These are phyloP conservation scores for Suillia variegata DNA, from an alignment of 2,888 invertebrate species.

Conservation along the genomic window DNA sequence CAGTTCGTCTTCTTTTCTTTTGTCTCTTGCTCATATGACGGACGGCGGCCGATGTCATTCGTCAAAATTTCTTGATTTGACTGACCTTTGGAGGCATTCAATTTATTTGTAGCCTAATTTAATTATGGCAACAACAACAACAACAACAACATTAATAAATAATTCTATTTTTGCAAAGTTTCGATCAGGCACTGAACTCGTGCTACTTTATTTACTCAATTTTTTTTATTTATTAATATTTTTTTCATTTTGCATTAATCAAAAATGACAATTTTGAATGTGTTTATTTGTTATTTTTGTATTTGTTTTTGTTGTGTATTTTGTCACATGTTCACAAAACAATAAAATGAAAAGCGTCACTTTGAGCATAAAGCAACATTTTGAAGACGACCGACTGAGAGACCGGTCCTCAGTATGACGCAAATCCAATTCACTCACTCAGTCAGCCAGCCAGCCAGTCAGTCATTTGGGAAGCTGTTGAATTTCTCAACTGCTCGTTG, in stretches of 20 bases:
- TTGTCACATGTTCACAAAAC: background rate
- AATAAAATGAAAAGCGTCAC: background rate
- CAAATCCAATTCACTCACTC: background rate
- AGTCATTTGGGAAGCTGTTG: no score
- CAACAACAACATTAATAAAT: background rate
- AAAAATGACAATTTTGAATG: conserved; percentile 2
- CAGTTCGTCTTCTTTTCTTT: no score
- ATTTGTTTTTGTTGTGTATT: background rate
- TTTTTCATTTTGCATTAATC: conserved; percentile 3
- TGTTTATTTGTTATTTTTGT: background rate
- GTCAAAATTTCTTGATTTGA: no score
- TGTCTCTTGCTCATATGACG: no score
- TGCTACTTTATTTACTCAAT: conserved; percentile 3
- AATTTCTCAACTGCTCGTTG: no score
- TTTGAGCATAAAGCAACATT: background rate
- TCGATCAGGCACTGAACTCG: conserved; percentile 15
- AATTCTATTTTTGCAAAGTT: background rate
- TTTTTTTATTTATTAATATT: no score
- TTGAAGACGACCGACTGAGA: background rate
- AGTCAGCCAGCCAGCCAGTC: no score
- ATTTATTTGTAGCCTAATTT: conserved; percentile 1
- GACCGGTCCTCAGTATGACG: background rate
- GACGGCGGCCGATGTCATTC: no score
- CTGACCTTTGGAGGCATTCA: background rate
- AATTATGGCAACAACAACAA: background rate